Base-by-base conservation (phyloP, 2,888 invertebrate species). In the Xylota segnis region DNA sequence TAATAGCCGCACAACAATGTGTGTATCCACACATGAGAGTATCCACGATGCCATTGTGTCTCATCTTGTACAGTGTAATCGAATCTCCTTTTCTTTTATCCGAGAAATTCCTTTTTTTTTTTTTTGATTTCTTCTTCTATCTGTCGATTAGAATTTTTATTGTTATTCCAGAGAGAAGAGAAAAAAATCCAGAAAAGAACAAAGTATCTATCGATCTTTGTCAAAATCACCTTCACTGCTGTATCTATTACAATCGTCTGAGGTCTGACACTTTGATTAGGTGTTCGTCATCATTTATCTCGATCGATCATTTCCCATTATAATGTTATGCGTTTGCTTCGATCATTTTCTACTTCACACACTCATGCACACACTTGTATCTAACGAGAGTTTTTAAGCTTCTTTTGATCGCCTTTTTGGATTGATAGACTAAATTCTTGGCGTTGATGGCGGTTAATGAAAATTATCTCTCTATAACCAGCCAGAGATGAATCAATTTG, bases 201-300 rank as follows among this genome's bases (percentile, higher is more conserved):
- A 84, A 81, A 63, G 77, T 68, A 76, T 71, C 86, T 86, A 86
- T 86, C 86, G 82, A 79, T 79, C 79, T 79, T 65, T 66, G 72
- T 79, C 79, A 72, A 58, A 72, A 86, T 76, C 86, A 77, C 82
- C 71, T 76, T 86, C 75, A 61, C 65, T 84, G 12, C 0, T 9
- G 61, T 66, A 82, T 82, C 77, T 72, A 71, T 86, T 86, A 86
- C 86, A 76, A 77, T 77, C 82, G 47, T 45, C 86, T 82, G 86
- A 86, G 76, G 40, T 45, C 86, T 82, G 86, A 86, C 76, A 86
- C 82, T 68, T 77, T 82, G 82, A 86, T 86, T 82, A 72, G 86
- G 82, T 77, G 86, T 82, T 82, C 86, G 76, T 77, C 82, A 86
- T 76, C 86, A 81, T 86, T 82, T 82, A 77, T 86, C 82, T 86